phyloP scores from a whole-genome alignment of 1,140 invertebrate species.

The Daktulosphaira vitifoliae region DNA sequence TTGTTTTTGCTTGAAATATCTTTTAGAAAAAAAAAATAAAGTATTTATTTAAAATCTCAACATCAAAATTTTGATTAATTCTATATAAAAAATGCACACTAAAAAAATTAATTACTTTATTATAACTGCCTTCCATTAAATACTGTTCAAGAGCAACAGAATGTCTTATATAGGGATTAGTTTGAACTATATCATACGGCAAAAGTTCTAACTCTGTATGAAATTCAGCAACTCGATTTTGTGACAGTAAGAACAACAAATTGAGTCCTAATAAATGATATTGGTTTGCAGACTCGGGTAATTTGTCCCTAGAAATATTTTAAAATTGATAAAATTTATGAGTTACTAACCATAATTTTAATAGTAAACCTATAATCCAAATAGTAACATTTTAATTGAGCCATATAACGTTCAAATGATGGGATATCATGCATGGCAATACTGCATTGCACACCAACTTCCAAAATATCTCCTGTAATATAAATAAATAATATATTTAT shows the following conservation, averaged over 20 bases:
- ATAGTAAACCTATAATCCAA: constrained; percentile 77
- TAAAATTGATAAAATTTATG: constrained; percentile 41
- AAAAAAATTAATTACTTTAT: too few relatives aligned
- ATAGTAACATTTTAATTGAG: constrained; percentile 94
- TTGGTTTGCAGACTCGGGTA: constrained; percentile 89
- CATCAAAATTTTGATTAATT: too few relatives aligned
- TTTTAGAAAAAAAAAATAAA: constrained; percentile 39
- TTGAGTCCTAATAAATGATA: constrained; percentile 93
- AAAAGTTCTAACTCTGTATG: constrained; percentile 95
- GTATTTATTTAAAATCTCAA: too few relatives aligned
- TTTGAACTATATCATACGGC: constrained; percentile 84
- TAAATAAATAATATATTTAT: constrained; percentile 7
- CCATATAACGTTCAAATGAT: constrained; percentile 91
- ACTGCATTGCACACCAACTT: constrained; percentile 93
- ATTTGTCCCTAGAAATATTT: constrained; percentile 52
- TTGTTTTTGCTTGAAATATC: constrained; percentile 79
- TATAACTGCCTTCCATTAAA: constrained; percentile 98
- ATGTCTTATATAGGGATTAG: constrained; percentile 89
- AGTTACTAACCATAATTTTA: too few relatives aligned
- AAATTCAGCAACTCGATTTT: constrained; percentile 96
- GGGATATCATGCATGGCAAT: constrained; percentile 85
- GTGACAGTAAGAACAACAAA: constrained; percentile 87
- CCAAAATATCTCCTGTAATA: constrained; percentile 70
- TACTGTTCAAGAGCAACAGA: constrained; percentile 95
- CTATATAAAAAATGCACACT: too few relatives aligned